These are phyloP conservation scores for Tarsius wallacei DNA, from an alignment of 2,797 vertebrate species.

Conservation along the genomic window DNA sequence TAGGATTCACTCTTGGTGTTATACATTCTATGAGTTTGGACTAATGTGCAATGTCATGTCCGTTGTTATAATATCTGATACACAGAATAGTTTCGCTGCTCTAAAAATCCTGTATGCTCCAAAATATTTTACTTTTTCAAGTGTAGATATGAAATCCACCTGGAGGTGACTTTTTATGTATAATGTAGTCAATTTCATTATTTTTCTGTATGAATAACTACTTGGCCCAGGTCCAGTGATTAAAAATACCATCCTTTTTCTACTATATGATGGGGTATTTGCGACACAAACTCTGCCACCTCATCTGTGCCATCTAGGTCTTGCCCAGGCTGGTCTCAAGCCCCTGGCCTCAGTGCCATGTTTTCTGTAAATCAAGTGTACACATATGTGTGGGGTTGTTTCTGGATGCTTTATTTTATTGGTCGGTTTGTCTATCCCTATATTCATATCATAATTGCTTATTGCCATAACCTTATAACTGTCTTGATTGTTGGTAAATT, in stretches of 20 bases:
- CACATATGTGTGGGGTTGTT: background rate
- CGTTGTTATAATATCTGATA: too few relatives aligned
- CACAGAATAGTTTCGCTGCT: background rate
- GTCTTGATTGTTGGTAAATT: background rate
- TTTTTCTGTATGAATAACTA: background rate
- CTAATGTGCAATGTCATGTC: background rate
- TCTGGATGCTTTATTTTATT: background rate
- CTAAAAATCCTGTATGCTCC: background rate
- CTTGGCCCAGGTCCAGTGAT: background rate
- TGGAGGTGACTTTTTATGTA: background rate
- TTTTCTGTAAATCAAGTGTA: background rate
- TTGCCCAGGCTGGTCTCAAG: too few relatives aligned
- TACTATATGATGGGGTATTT: rapidly evolving
- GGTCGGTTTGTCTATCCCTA: background rate
- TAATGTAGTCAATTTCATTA: background rate
- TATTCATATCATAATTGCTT: background rate
- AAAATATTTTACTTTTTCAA: background rate
- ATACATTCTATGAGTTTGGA: background rate
- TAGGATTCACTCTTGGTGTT: background rate
- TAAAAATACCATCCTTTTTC: background rate
- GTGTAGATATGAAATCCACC: background rate
- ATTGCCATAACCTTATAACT: background rate
- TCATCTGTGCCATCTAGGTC: too few relatives aligned
- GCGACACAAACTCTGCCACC: too few relatives aligned
- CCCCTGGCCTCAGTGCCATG: background rate